A percentile compares a stretch with the other conserved stretches of the same genome.
These are phyloP conservation scores for Blennius ocellaris DNA, from an alignment of 2,113 vertebrate species.

Conservation along the genomic window DNA sequence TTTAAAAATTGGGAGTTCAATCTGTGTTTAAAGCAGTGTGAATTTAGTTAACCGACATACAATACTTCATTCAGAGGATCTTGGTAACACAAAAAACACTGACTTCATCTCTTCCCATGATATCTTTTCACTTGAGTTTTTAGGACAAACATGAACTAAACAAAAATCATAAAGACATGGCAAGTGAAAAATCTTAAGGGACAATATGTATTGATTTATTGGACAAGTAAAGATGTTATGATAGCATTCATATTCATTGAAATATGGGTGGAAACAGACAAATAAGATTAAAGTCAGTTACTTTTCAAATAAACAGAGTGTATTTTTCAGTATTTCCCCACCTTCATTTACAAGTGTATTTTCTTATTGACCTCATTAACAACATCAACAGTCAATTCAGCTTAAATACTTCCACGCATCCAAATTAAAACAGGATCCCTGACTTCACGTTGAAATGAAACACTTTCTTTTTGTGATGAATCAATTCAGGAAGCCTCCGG, in stretches of 20 bases:
- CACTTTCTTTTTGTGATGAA: constrained; percentile 30
- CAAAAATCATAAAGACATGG: no score
- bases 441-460: constrained; percentile 22
- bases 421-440: constrained; percentile 13
- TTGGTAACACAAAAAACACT: no score
- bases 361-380: background rate
- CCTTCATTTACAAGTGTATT: no score
- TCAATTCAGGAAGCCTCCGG: constrained; percentile 46
- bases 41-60: no score
- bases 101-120: no score
- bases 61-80: no score
- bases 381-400: background rate
- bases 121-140: no score
- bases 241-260: background rate
- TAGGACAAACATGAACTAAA: no score
- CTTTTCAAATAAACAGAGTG: background rate
- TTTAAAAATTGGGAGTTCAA: no score
- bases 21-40: no score
- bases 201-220: background rate
- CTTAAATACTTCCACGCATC: background rate
- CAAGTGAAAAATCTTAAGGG: no score
- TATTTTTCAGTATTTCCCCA: background rate
- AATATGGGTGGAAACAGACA: background rate
- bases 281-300: background rate
- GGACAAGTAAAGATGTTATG: background rate